Base-by-base conservation (phyloP, 2,113 vertebrate genomes). In the Nanorana parkeri region DNA sequence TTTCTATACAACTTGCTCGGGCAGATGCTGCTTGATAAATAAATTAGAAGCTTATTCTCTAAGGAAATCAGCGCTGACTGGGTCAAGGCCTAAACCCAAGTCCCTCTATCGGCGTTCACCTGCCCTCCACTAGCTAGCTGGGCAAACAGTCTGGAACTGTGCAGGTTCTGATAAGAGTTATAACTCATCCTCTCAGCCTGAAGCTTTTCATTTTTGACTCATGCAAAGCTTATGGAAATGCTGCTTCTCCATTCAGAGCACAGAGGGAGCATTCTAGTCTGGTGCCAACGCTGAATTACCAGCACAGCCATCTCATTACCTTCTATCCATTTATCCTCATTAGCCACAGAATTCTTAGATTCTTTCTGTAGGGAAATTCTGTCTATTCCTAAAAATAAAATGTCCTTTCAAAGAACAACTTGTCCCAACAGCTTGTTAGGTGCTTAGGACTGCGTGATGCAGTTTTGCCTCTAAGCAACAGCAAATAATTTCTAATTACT, bases 391-490 rank as follows among this genome's bases (percentile, higher is more conserved):
- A 15, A 24, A 29, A 26, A 29, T 26, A 56, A 17, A 56, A 72
- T 26, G 15, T 29, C 6, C 6, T 7, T 21, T 6, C 26, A 13
- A 55, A 73, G 52, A 73, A 73, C 52, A 15, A 8, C 56, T 8
- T 75, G 55, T 75, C 72, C 72, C 60, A 41, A 23, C 72, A 75
- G 56, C n/a, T 7, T 74, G 20, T 58, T 21, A 28, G 32, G 20
- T 29, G 32, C 7, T 4, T 32, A 10, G 29, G 29, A 21, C 41
- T 16, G 20, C 61, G 55, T 23, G 55, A 41, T 36, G 5, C 3
- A 17, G 6, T 16, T 26, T 7, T 17, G 2, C 56, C 5, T 21
- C 20, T 58, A 32, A 15, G 71, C 55, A 74, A 29, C 20, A 15
- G 3, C 23, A 24, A 24, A 5, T 41, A 4, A 19, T 76, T 51